Evolutionary conservation across 2,113 vertebrate genomes (phyloP).

Genomic region (Clarias magur): DNA sequence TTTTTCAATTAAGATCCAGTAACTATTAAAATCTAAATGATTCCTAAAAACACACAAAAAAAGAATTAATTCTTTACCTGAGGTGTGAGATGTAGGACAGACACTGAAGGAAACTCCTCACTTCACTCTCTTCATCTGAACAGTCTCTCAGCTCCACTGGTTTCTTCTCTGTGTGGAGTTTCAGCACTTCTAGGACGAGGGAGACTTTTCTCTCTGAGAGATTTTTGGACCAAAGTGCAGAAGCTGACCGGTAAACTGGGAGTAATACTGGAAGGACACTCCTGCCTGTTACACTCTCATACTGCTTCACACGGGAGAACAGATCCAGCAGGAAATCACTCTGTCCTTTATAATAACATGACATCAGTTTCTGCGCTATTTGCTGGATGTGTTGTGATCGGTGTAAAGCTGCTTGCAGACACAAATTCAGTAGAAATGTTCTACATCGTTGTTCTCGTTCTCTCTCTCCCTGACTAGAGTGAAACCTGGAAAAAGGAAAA

Average conservation of each 20-base stretch:
- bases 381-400: not conserved
- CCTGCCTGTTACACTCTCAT: not conserved
- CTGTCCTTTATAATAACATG: not conserved
- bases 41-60: no score
- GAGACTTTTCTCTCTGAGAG: no score
- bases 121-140: no score
- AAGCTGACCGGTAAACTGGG: no score
- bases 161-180: no score
- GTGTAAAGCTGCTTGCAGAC: conserved; percentile 23
- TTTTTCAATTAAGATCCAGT: no score
- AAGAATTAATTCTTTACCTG: not conserved
- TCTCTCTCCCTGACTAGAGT: not conserved
- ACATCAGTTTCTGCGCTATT: conserved; percentile 1
- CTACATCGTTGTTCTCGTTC: not conserved
- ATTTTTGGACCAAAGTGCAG: conserved; percentile 13
- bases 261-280: no score
- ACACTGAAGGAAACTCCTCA: no score
- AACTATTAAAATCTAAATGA: no score
- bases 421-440: conserved; percentile 11
- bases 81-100: conserved; percentile 47
- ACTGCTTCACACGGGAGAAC: conserved; percentile 31
- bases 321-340: conserved; percentile 36
- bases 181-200: no score
- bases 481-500: not conserved
- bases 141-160: no score